Base-by-base conservation (phyloP, 2,888 invertebrate genomes). In the Selenia dentaria region DNA sequence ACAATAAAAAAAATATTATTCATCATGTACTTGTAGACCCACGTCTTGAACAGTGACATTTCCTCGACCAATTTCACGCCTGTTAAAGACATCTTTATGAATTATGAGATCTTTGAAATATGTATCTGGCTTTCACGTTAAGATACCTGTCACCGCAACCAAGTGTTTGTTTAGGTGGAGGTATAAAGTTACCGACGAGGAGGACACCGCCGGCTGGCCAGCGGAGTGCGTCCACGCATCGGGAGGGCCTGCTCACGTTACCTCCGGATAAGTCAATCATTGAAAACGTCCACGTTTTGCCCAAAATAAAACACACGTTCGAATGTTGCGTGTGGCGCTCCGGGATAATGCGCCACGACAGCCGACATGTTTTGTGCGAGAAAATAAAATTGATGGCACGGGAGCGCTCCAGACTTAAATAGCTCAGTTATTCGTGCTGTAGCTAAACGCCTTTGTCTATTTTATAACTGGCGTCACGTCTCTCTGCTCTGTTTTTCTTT, bases 261-360 rank as follows among this genome's bases (percentile, higher is more conserved):
- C 90, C 70, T 81, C 89, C 86, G 90, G 90, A 90, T 89, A 90
- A 90, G 89, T 90, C 90, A 90, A 90, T 90, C 90, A 90, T 84
- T 88, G 73, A 79, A 82, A 79, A 82, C 87, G 81, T 86, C 83
- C 84, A 83, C 79, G 78, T 49, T 84, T 85, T 77, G 72, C 80
- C 83, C 70, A 77, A 89, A 90, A 89, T 89, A 90, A 89, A 89
- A 88, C 84, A 69, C 70, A 41, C 74, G 72, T 80, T 76, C 75
- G 70, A 83, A 87, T 81, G 85, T 82, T 83, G 86, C 85, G 87
- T 87, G 88, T 82, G 85, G 84, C 81, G 80, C 81, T 73, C 79
- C 72, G 67, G 72, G 73, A 83, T 88, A 87, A 90, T 84, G 86
- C 80, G 83, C 75, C 85, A 85, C 84, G 89, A 88, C 89, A 88